Percentiles rank a stretch among this genome's conserved stretches.
Conservation (phyloP, 2,888 invertebrate species). For the Ypsolopha scabrella region DNA sequence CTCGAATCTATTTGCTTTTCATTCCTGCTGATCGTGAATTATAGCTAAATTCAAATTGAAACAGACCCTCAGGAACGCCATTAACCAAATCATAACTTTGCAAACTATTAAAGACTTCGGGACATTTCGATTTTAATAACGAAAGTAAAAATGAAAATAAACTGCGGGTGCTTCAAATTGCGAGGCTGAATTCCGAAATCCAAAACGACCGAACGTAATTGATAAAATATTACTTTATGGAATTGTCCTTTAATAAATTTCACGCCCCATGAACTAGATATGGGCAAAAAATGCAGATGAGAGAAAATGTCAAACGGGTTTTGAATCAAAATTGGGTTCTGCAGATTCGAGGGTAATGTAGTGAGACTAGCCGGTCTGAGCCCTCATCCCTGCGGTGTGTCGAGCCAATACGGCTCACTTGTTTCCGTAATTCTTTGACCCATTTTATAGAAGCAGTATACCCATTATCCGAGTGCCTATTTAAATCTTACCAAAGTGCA, state of each 20-base stretch:
- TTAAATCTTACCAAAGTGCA: neutral
- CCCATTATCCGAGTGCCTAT: neutral
- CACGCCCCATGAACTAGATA: slow-evolving; percentile 48
- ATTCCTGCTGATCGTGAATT: slow-evolving; percentile 6
- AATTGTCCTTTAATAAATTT: slow-evolving; percentile 55
- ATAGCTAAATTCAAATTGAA: neutral
- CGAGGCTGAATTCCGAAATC: slow-evolving; percentile 41
- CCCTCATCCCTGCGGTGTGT: slow-evolving; percentile 12
- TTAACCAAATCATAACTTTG: slow-evolving; percentile 31
- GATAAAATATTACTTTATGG: slow-evolving; percentile 55
- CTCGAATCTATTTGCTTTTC: slow-evolving; percentile 7
- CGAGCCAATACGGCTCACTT: neutral
- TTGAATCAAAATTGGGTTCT: slow-evolving; percentile 31
- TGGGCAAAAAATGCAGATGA: slow-evolving; percentile 59
- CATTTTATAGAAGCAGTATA: neutral
- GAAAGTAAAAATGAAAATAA: slow-evolving; percentile 29
- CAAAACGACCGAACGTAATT: slow-evolving; percentile 56
- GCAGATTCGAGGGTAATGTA: slow-evolving; percentile 39
- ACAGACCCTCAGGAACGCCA: neutral
- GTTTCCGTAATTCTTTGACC: neutral
- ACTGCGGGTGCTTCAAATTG: slow-evolving; percentile 45
- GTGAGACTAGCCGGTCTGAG: slow-evolving; percentile 35
- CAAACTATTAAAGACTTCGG: neutral
- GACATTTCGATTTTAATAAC: slow-evolving; percentile 16
- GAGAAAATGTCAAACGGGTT: slow-evolving; percentile 51